A percentile compares a stretch with the other conserved stretches of the same genome.
Evolutionary conservation across 2,113 vertebrate species (phyloP).

Genomic region (Emydocephalus ijimae): DNA sequence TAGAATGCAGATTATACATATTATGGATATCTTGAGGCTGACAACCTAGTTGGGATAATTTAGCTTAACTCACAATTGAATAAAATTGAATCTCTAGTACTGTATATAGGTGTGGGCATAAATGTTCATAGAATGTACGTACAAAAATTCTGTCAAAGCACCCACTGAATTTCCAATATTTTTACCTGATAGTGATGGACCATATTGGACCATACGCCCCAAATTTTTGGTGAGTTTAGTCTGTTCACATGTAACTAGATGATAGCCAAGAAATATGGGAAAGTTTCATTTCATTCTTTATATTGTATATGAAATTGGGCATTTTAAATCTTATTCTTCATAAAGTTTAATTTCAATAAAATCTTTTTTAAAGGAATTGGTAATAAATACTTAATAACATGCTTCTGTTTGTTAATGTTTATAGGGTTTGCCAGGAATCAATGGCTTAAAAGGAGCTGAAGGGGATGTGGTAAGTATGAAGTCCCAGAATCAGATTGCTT

Average conservation of each 20-base stretch:
- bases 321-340: neutral
- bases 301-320: neutral
- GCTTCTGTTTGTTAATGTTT: constrained; percentile 22
- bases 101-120: neutral
- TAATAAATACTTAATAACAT: constrained; percentile 12
- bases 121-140: neutral
- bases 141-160: neutral
- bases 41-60: neutral
- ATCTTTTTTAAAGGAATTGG: constrained; percentile 17
- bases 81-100: neutral
- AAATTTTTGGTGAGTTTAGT: neutral
- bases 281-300: neutral
- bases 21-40: no score
- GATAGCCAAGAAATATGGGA: neutral
- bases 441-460: constrained; percentile 70
- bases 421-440: constrained; percentile 78
- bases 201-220: neutral
- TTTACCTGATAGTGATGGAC: neutral
- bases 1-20: no score
- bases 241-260: neutral
- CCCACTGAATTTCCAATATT: neutral
- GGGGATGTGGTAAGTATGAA: constrained; percentile 73
- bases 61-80: neutral
- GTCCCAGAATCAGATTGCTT: neutral
- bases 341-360: neutral